These are phyloP conservation scores for Spatula versicolor DNA, from an alignment of 2,797 vertebrate genomes.

Conservation along the genomic window DNA sequence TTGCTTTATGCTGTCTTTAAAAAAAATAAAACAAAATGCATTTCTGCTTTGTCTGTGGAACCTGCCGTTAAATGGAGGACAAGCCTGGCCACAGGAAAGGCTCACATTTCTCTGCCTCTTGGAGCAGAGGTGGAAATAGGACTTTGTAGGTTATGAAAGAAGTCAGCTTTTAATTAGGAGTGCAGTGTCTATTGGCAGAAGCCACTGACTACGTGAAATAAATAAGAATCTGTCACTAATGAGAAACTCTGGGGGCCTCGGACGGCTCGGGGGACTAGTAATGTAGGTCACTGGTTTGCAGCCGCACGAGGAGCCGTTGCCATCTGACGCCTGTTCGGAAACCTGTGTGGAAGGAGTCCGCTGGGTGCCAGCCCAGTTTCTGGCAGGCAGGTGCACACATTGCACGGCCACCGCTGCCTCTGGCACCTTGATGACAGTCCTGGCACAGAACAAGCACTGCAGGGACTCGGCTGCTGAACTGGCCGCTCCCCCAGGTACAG, in stretches of 20 bases:
- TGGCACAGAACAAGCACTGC: neutral
- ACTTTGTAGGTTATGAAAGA: slow-evolving; percentile 60
- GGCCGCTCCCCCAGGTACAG: neutral
- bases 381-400: neutral
- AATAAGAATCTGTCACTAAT: slow-evolving; percentile 66
- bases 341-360: neutral
- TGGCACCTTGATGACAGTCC: neutral
- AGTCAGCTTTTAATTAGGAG: slow-evolving; percentile 67
- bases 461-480: neutral
- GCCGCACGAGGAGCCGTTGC: neutral
- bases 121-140: slow-evolving; percentile 57
- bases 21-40: slow-evolving; percentile 37
- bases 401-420: neutral
- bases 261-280: slow-evolving; percentile 30
- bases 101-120: slow-evolving; percentile 4
- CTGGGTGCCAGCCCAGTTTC: neutral
- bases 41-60: slow-evolving; percentile 25
- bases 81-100: neutral
- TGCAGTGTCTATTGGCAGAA: slow-evolving; percentile 24
- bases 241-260: slow-evolving; percentile 28
- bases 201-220: slow-evolving; percentile 40
- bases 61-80: slow-evolving; percentile 54
- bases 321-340: neutral
- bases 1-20: slow-evolving; percentile 63
- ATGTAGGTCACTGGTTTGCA: slow-evolving; percentile 53